Conservation (phyloP, 2,888 invertebrate species). For the Linhomoeus sp. region DNA sequence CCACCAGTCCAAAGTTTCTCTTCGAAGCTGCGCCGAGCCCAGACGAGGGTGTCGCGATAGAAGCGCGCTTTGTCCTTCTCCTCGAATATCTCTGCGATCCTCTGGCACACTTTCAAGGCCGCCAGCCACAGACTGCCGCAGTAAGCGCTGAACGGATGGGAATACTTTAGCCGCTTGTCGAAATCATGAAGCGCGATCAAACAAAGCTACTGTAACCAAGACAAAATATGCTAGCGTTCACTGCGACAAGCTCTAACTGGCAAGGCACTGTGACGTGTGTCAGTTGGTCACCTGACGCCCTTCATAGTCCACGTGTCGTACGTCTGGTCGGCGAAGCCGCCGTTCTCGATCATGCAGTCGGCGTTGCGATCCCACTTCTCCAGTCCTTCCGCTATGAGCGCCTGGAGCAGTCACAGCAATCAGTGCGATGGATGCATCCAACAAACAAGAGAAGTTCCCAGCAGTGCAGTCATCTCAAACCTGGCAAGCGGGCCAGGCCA, state of each 20-base stretch:
- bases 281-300: constrained; percentile 50
- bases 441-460: not conserved
- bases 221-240: too few relatives aligned
- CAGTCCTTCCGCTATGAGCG: constrained; percentile 44
- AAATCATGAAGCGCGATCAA: too few relatives aligned
- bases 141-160: constrained; percentile 49
- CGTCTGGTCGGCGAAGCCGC: constrained; percentile 62
- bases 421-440: not conserved
- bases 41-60: constrained; percentile 20
- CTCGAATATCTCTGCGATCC: constrained; percentile 27
- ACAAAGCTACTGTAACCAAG: too few relatives aligned
- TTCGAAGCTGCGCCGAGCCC: constrained; percentile 24
- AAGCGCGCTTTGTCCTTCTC: constrained; percentile 19
- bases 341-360: constrained; percentile 77
- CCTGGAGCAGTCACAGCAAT: constrained; percentile 11
- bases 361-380: constrained; percentile 51
- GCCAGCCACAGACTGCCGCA: constrained; percentile 79
- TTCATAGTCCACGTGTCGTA: constrained; percentile 80
- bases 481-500: constrained; percentile 40
- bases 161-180: too few relatives aligned
- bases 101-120: constrained; percentile 34
- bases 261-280: too few relatives aligned
- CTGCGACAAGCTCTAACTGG: too few relatives aligned
- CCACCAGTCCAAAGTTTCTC: constrained; percentile 31
- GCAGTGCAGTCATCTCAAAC: constrained; percentile 11